Percentiles rank a stretch among this genome's conserved stretches.
Conservation (phyloP, 2,797 vertebrate genomes). For the Euphonia xanthogaster region DNA sequence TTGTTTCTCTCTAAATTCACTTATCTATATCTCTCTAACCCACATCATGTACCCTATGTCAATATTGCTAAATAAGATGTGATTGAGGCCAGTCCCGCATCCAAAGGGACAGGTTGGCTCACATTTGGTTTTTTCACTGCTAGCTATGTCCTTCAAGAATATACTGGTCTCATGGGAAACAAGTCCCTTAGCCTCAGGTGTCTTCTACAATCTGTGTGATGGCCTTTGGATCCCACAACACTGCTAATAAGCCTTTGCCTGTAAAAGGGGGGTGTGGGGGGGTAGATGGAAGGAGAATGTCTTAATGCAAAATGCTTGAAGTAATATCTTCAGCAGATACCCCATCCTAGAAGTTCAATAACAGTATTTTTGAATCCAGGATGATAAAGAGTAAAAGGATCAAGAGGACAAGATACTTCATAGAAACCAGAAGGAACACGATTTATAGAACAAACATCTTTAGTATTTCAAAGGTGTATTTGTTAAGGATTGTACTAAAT, state of each 20-base stretch:
- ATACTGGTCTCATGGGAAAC: not conserved
- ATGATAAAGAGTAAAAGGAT: not conserved
- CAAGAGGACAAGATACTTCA: not conserved
- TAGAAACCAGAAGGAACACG: not conserved
- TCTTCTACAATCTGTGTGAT: not conserved
- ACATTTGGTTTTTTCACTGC: not conserved
- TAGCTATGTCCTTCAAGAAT: not conserved
- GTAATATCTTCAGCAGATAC: not conserved
- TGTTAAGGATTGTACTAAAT: not conserved
- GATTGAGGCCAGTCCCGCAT: not conserved
- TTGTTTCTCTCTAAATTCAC: not conserved
- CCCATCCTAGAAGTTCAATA: not conserved
- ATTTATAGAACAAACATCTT: not conserved
- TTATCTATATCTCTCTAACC: not conserved
- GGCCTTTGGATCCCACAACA: not conserved
- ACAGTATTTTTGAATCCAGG: not conserved
- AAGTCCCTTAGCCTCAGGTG: not conserved
- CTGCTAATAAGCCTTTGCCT: not conserved
- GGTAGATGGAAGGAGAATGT: not conserved
- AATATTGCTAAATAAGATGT: not conserved
- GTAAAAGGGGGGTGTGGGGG: rapidly evolving
- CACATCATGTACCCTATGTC: not conserved
- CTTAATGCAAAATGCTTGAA: not conserved
- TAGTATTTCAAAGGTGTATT: not conserved
- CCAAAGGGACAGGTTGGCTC: not conserved